These are phyloP conservation scores for Carlito syrichta DNA, from an alignment of 2,113 vertebrate genomes.

Conservation along the genomic window DNA sequence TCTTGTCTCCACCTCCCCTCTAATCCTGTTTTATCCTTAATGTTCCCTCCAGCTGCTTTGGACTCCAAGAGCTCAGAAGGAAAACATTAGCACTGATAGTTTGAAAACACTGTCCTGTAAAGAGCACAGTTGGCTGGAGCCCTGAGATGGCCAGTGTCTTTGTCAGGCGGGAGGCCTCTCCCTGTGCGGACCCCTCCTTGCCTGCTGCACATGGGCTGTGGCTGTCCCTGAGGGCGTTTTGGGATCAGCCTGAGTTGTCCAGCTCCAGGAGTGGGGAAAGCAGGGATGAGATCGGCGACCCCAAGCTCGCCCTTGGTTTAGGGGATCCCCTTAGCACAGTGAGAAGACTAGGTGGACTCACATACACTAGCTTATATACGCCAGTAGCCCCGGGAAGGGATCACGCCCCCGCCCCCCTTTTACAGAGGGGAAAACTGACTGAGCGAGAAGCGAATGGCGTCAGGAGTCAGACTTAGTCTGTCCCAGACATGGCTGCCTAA, in stretches of 20 bases:
- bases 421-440: neutral
- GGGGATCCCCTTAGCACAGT: neutral
- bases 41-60: neutral
- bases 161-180: neutral
- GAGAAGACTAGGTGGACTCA: neutral
- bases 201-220: neutral
- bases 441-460: neutral
- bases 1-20: too few relatives aligned
- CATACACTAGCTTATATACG: neutral
- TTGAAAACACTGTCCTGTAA: neutral
- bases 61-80: neutral
- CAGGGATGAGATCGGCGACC: neutral
- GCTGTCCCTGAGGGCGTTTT: neutral
- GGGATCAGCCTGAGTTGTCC: neutral
- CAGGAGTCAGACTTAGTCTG: neutral
- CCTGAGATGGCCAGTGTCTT: neutral
- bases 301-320: neutral
- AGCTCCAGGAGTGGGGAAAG: neutral
- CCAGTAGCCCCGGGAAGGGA: neutral
- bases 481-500: neutral
- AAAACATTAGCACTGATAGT: neutral
- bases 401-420: neutral
- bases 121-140: neutral
- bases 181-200: neutral
- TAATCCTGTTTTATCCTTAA: neutral